Evolutionary conservation across 37 sponge, comb jelly and placozoan species (phyloP).

Genomic region (Haliclona indistincta): DNA sequence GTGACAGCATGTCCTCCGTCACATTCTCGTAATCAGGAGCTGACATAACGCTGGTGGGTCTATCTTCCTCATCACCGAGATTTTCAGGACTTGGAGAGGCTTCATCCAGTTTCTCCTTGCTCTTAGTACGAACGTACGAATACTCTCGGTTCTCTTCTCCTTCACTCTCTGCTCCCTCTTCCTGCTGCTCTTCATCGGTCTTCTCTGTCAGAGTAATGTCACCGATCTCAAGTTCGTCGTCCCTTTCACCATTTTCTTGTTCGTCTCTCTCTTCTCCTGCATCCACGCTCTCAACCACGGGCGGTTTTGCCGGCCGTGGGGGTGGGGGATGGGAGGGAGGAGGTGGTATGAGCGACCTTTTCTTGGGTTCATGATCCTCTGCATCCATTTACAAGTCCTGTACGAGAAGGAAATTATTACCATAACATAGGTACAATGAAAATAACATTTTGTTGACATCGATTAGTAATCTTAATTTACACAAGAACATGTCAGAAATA

Average conservation of each 20-base stretch:
- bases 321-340: constrained; percentile 1
- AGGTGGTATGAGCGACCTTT: background rate
- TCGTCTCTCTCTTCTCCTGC: constrained; percentile 1
- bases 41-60: background rate
- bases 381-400: background rate
- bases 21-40: background rate
- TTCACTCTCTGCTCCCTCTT: constrained; percentile 2
- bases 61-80: background rate
- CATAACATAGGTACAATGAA: too few species aligned
- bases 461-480: too few species aligned
- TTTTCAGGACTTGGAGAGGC: background rate
- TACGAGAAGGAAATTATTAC: too few species aligned
- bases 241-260: constrained; percentile 1
- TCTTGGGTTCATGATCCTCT: background rate
- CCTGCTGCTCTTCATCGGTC: background rate
- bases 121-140: background rate
- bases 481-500: too few species aligned
- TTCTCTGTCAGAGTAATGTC: background rate
- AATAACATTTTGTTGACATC: too few species aligned
- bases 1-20: background rate
- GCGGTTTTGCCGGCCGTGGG: background rate
- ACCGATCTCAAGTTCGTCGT: background rate
- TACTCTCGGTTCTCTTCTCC: background rate
- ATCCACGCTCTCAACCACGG: background rate
- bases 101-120: background rate